phyloP scores from a whole-genome alignment of 2,888 invertebrate genomes.

The Euzophera pinguis region DNA sequence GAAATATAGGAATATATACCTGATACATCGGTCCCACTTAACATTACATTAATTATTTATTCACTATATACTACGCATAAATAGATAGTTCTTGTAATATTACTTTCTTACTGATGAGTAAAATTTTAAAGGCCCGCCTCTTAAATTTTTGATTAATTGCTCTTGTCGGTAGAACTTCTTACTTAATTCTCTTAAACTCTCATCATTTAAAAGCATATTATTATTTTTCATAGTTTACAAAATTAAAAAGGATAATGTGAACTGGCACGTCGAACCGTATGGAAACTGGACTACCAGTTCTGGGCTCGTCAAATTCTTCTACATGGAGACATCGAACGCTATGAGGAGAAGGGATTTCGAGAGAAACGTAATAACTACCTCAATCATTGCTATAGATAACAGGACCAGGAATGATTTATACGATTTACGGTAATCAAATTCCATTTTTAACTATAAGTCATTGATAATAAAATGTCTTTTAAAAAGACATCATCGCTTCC shows the following conservation, averaged over 20 bases:
- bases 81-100: no score
- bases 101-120: no score
- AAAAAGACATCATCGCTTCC: neutral
- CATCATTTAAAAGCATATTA: no score
- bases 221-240: conserved; percentile 1
- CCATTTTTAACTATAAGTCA: neutral
- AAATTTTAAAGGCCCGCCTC: no score
- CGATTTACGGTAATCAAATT: conserved; percentile 31
- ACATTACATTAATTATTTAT: no score
- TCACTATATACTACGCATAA: no score
- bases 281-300: neutral
- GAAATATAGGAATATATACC: no score
- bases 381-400: neutral
- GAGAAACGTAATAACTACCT: neutral
- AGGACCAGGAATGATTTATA: conserved; percentile 23
- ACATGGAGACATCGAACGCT: neutral
- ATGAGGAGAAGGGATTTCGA: conserved; percentile 3
- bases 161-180: no score
- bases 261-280: neutral
- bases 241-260: neutral
- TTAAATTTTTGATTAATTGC: no score
- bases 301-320: neutral
- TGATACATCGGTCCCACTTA: no score
- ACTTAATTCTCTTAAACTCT: no score
- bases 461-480: neutral